Evolutionary conservation across 1,140 invertebrate species (phyloP).

Genomic region (Pachyrhynchus sulphureomaculatus): DNA sequence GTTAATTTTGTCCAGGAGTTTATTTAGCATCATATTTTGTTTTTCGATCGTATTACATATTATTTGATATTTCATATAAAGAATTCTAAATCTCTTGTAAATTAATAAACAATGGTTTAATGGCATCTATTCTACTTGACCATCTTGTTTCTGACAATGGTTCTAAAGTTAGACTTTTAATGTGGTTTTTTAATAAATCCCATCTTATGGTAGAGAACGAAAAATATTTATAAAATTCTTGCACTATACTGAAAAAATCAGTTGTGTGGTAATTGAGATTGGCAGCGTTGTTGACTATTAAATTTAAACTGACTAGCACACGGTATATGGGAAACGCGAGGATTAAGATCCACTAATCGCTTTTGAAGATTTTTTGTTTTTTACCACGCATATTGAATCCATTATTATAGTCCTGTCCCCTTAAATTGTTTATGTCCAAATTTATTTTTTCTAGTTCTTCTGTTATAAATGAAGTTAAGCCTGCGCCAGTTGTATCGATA

Average conservation of each 20-base stretch:
- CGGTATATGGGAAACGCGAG: slow-evolving; percentile 31
- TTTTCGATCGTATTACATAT: too few species aligned
- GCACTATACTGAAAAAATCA: slow-evolving; percentile 30
- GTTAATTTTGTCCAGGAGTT: too few species aligned
- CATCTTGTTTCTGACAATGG: slow-evolving; percentile 30
- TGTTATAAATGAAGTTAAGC: too few species aligned
- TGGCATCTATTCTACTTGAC: background rate
- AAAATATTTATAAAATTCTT: slow-evolving; percentile 33
- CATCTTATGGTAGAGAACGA: slow-evolving; percentile 14
- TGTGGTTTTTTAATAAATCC: slow-evolving; percentile 20
- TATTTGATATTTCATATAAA: too few species aligned
- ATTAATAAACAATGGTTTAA: too few species aligned
- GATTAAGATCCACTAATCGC: slow-evolving; percentile 29
- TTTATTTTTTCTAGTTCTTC: too few species aligned
- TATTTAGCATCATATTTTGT: too few species aligned
- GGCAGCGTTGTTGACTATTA: slow-evolving; percentile 34
- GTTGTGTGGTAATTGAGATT: slow-evolving; percentile 12
- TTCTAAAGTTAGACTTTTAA: slow-evolving; percentile 30
- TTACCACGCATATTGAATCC: slow-evolving; percentile 46
- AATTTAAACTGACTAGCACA: slow-evolving; percentile 42
- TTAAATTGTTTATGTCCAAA: slow-evolving; percentile 36
- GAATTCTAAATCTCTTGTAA: too few species aligned
- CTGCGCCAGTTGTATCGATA: too few species aligned
- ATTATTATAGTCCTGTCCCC: slow-evolving; percentile 50
- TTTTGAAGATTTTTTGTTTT: slow-evolving; percentile 38